Evolutionary conservation across 2,113 vertebrate species (phyloP).

Genomic region (Calidris pugnax): DNA sequence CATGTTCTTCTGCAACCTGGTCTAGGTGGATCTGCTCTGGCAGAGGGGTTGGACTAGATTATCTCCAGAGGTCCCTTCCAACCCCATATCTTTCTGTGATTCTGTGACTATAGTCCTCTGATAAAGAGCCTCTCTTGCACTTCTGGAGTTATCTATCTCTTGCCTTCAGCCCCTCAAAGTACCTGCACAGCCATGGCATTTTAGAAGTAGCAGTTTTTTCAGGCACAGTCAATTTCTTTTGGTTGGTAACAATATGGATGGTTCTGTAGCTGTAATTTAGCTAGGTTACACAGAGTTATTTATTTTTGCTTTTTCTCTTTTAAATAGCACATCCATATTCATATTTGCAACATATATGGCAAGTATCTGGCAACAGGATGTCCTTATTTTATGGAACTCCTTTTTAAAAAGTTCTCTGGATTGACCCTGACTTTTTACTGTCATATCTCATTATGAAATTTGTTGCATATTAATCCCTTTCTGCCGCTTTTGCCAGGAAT

Average conservation of each 20-base stretch:
- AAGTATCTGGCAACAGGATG: neutral
- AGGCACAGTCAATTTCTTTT: neutral
- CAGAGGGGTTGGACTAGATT: too few relatives aligned
- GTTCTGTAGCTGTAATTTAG: neutral
- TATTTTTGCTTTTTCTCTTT: neutral
- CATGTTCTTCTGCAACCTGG: too few relatives aligned
- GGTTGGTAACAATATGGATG: neutral
- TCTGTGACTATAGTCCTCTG: neutral
- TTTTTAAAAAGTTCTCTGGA: neutral
- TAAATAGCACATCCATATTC: neutral
- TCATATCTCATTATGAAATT: neutral
- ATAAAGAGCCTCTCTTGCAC: neutral
- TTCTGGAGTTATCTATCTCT: neutral
- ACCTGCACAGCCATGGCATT: neutral
- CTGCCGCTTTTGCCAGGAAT: neutral
- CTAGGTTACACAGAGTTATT: neutral
- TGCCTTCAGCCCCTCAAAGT: neutral
- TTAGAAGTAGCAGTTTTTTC: neutral
- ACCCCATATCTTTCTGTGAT: too few relatives aligned
- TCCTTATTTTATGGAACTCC: neutral
- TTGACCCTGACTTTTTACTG: neutral
- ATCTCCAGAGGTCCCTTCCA: too few relatives aligned
- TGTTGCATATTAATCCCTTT: neutral
- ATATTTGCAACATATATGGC: neutral
- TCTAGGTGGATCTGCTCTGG: too few relatives aligned